Conservation (phyloP, 2,797 vertebrate genomes). For the Salmo trutta region DNA sequence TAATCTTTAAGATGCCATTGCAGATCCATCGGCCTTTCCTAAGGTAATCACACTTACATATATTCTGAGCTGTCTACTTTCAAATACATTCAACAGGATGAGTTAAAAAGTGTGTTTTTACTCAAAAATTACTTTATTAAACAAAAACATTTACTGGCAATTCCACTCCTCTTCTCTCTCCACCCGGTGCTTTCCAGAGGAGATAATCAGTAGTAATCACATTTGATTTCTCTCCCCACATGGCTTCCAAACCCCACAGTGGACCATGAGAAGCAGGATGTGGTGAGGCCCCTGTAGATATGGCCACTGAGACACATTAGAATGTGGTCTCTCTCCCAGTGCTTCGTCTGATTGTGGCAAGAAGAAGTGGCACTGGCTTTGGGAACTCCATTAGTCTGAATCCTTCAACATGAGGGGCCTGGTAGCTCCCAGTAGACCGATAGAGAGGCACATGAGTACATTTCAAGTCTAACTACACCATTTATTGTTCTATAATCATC, state of each 20-base stretch:
- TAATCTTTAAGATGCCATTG: neutral
- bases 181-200: constrained; percentile 5
- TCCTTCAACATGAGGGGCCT: neutral
- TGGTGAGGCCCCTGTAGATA: neutral
- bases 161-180: neutral
- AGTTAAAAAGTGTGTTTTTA: constrained; percentile 4
- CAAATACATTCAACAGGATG: neutral
- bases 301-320: constrained; percentile 5
- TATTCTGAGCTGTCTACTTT: neutral
- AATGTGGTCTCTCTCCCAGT: constrained; percentile 3
- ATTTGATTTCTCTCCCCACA: constrained; percentile 29
- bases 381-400: neutral
- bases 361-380: neutral
- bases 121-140: neutral
- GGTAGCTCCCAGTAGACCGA: neutral
- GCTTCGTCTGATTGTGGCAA: neutral
- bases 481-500: neutral
- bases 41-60: neutral
- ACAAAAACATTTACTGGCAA: constrained; percentile 11
- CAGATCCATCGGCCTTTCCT: neutral
- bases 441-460: neutral
- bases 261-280: constrained; percentile 25
- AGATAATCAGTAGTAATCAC: constrained; percentile 34
- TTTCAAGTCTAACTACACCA: neutral
- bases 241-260: constrained; percentile 17